Conservation (phyloP, 2,113 vertebrate species). For the Camelus bactrianus region DNA sequence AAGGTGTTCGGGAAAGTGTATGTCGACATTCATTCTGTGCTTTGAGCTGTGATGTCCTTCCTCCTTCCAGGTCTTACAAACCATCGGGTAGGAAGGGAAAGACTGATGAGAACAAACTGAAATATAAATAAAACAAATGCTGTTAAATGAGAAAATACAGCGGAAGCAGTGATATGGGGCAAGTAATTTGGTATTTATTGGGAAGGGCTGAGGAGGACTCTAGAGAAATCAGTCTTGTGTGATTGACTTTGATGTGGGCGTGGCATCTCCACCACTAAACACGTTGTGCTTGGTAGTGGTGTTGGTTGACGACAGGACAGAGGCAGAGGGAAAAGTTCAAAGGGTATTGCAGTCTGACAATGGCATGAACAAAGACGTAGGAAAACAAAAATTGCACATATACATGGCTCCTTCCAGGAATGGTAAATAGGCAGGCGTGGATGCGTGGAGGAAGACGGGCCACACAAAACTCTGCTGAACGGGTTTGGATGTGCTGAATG, state of each 20-base stretch:
- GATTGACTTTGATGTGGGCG: neutral
- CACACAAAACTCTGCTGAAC: accelerated
- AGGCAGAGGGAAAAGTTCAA: neutral
- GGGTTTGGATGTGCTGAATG: too few species aligned
- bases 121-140: neutral
- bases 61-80: neutral
- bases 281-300: neutral
- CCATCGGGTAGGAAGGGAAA: neutral
- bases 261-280: neutral
- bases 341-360: neutral
- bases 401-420: neutral
- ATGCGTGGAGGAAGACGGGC: neutral
- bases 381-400: neutral
- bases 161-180: neutral
- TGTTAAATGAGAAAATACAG: neutral
- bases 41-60: neutral
- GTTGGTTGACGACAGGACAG: neutral
- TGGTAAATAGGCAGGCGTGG: accelerated
- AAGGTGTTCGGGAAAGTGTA: neutral
- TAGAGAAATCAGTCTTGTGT: neutral
- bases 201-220: neutral
- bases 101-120: neutral
- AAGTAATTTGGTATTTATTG: neutral
- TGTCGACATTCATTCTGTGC: neutral
- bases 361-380: neutral